Evolutionary conservation across 2,797 vertebrate species (phyloP).

Genomic region (Thripadectes ignobilis): DNA sequence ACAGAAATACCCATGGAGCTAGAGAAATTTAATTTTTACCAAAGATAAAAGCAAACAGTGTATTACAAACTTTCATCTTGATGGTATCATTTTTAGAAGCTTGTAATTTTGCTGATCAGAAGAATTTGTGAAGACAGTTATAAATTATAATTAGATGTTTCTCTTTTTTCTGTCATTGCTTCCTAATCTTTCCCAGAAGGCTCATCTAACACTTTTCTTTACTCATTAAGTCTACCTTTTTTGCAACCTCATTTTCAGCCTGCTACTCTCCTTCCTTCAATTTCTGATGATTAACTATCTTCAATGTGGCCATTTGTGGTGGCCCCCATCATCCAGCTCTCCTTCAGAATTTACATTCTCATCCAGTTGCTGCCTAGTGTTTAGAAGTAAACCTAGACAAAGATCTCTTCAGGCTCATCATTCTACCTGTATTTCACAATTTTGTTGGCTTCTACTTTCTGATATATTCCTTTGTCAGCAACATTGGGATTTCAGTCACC

Average conservation of each 20-base stretch:
- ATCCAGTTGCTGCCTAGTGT: neutral
- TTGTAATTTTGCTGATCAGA: neutral
- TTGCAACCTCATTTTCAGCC: neutral
- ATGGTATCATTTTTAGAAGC: neutral
- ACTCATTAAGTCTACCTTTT: neutral
- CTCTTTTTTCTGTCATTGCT: neutral
- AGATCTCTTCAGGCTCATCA: neutral
- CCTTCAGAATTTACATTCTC: neutral
- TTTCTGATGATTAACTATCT: neutral
- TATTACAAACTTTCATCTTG: neutral
- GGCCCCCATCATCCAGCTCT: neutral
- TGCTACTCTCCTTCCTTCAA: neutral
- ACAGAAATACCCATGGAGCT: neutral
- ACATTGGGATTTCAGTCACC: neutral
- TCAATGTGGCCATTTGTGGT: neutral
- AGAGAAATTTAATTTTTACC: neutral
- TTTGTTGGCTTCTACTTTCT: neutral
- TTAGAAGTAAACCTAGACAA: neutral
- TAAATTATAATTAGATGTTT: neutral
- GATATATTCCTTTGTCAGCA: neutral
- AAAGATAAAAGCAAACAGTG: neutral
- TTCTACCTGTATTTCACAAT: neutral
- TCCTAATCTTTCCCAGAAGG: neutral
- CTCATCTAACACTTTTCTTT: neutral
- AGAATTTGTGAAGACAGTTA: neutral